Base-by-base conservation (phyloP, 2,888 invertebrate genomes). In the Synergus gifuensis region DNA sequence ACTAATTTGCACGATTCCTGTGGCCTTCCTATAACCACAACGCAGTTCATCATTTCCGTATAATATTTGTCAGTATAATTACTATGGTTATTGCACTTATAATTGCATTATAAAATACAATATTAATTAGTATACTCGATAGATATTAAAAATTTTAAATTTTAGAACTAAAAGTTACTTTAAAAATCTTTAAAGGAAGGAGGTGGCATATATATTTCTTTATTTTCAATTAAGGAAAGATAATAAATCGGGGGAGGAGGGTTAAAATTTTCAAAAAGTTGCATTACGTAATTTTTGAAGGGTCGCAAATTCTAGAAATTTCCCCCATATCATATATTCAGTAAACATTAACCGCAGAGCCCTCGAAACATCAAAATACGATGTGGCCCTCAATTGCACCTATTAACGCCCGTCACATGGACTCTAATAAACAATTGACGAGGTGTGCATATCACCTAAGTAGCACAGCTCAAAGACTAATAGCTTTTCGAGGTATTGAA, bases 1-100 rank as follows among this genome's bases (percentile, higher is more conserved):
- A 12, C 60, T 60, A 60, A 60, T 60, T 60, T 60, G 60, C 60
- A 60, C 60, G 60, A 60, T 60, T 60, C 60, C 60, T 60, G 60
- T 12, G 22, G 60, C 22, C 22, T 22, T 12, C 22, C 22, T 18
- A 60, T 28, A 28, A 60, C 22, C 60, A 18, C 22, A 60, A 22
- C 18, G 22, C 60, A 18, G 12, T 60, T 60, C 60, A 12, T 60
- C 22, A 60, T 22, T 22, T 60, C 12, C 12, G 4, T 22, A 4
- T 22, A 22, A 60, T 60, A 22, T 60, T 12, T 12, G 8, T n/a
- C 12, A 22, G 22, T 22, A 60, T 46, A 46, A 28, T 28, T 28
- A 28, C 28, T 28, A 28, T 28, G 3, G 28, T 28, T 22, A 60
- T 60, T 60, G 12, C 22, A 60, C 12, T n/a, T 54, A 54, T 16